Evolutionary conservation across 2,113 vertebrate species (phyloP).

Genomic region (Anolis carolinensis): DNA sequence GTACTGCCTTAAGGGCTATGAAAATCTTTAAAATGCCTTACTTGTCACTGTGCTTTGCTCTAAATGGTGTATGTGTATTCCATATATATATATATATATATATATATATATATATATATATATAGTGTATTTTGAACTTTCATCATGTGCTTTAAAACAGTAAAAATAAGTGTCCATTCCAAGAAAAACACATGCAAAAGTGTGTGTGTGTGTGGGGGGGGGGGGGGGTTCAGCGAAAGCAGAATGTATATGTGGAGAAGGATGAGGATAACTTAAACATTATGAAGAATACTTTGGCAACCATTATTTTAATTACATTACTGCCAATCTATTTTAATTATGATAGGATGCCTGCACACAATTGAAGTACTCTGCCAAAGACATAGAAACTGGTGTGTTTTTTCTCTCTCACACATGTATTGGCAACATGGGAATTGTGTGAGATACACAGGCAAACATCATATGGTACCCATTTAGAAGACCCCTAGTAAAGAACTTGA

Average conservation of each 20-base stretch:
- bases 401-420: background rate
- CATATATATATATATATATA: too few species aligned
- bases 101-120: too few species aligned
- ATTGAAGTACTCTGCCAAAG: background rate
- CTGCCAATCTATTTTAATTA: conserved; percentile 14
- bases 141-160: background rate
- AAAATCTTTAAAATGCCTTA: background rate
- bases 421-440: background rate
- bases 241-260: background rate
- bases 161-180: background rate
- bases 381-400: background rate
- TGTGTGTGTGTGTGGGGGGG: background rate
- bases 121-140: background rate
- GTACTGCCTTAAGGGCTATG: background rate
- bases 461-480: background rate
- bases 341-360: background rate
- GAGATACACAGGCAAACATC: background rate
- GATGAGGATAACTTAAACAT: conserved; percentile 6
- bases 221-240: background rate
- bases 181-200: background rate
- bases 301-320: conserved; percentile 36
- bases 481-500: background rate
- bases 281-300: conserved; percentile 12
- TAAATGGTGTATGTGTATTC: background rate
- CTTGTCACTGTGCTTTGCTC: background rate